Conservation (phyloP, 30 jellyfish, hydroid and myxozoan species). For the Calvadosia cruxmelitensis region DNA sequence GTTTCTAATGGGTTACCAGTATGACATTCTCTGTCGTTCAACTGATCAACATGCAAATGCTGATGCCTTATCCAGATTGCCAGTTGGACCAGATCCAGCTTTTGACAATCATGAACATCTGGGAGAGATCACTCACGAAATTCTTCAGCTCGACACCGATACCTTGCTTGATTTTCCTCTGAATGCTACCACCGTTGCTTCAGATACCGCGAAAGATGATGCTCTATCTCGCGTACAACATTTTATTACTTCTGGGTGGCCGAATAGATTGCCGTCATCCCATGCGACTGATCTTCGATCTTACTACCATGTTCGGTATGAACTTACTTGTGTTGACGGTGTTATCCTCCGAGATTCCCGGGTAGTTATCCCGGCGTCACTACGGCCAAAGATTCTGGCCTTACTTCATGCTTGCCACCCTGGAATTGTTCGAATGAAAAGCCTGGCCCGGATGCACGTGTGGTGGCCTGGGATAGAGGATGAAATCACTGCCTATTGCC, state of each 20-base stretch:
- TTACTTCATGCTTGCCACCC: conserved; percentile 25
- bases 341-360: no score
- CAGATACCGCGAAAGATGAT: conserved; percentile 17
- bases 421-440: conserved; percentile 16
- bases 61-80: conserved; percentile 26
- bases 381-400: conserved; percentile 1
- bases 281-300: conserved; percentile 8
- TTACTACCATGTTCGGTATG: not conserved
- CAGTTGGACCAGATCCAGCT: not conserved
- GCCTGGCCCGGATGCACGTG: no score
- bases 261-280: not conserved
- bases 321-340: conserved; percentile 8
- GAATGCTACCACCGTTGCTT: conserved; percentile 5
- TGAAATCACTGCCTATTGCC: no score
- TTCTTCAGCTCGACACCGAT: conserved; percentile 11
- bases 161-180: conserved; percentile 17
- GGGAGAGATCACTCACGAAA: no score
- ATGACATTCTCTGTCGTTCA: conserved; percentile 6
- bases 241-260: conserved; percentile 16
- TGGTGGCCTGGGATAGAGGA: no score
- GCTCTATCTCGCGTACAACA: conserved; percentile 12
- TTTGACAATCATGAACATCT: not conserved
- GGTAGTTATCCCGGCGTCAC: conserved; percentile 13
- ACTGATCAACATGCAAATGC: conserved; percentile 23
- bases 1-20: conserved; percentile 8